Conservation (phyloP, 2,797 vertebrate genomes). For the Pteropus rufus region DNA sequence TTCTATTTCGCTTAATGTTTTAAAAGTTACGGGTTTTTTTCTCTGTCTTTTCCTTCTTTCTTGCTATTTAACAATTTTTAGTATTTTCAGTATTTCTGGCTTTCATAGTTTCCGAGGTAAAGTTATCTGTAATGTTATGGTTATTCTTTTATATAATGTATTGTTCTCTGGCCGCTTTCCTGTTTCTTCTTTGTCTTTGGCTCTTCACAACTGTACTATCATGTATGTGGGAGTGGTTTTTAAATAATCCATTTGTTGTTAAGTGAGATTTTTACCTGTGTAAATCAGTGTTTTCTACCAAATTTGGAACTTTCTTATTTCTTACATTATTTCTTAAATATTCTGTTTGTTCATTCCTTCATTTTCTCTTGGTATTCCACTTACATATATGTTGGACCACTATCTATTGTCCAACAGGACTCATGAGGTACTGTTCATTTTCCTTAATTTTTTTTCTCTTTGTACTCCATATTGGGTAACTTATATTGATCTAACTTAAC, state of each 20-base stretch:
- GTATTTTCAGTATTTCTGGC: background rate
- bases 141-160: background rate
- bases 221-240: background rate
- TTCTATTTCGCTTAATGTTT: background rate
- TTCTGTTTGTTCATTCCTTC: background rate
- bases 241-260: background rate
- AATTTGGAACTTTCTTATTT: background rate
- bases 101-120: background rate
- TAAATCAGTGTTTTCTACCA: background rate
- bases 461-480: background rate
- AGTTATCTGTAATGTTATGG: background rate
- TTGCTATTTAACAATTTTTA: background rate
- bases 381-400: background rate
- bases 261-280: background rate
- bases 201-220: background rate
- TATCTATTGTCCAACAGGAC: background rate
- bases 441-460: background rate
- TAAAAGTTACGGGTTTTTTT: background rate
- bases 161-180: background rate
- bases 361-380: background rate
- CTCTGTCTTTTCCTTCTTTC: background rate
- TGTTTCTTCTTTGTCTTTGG: background rate
- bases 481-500: background rate
- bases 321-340: background rate
- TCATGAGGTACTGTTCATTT: background rate